Conservation (phyloP, 1,140 invertebrate genomes). For the Drosophila truncata region DNA sequence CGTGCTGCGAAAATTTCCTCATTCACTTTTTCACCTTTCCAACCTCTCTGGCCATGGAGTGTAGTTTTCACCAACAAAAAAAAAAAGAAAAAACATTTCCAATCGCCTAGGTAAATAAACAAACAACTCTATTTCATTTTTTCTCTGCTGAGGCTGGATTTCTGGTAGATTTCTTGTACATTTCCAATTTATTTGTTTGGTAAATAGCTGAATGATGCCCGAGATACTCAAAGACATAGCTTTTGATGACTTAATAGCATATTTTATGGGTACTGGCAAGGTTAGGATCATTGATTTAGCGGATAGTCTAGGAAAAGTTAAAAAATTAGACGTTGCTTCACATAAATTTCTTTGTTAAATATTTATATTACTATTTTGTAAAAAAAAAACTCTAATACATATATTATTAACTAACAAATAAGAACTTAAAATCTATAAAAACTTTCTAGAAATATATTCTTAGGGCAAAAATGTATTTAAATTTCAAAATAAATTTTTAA, state of each 20-base stretch:
- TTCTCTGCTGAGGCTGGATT: conserved; percentile 17
- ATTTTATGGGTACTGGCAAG: background rate
- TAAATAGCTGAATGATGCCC: conserved; percentile 23
- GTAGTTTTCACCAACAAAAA: conserved; percentile 19
- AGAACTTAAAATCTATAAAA: too few relatives aligned
- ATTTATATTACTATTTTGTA: too few relatives aligned
- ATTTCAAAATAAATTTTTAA: background rate
- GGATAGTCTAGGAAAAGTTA: background rate
- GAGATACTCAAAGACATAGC: conserved; percentile 1
- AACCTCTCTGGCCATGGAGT: too few relatives aligned
- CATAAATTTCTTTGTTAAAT: too few relatives aligned
- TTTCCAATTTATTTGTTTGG: conserved; percentile 39
- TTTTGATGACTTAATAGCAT: conserved; percentile 26
- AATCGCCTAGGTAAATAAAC: conserved; percentile 41
- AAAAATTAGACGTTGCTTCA: too few relatives aligned
- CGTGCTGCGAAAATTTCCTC: conserved; percentile 78
- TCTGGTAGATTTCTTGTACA: conserved; percentile 7
- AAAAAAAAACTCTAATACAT: too few relatives aligned
- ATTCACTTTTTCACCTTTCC: conserved; percentile 51
- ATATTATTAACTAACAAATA: too few relatives aligned
- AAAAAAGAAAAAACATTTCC: conserved; percentile 37
- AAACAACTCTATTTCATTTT: conserved; percentile 57
- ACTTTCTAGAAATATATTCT: too few relatives aligned
- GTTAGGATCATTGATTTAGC: background rate
- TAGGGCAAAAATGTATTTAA: too few relatives aligned